A percentile compares a stretch with the other conserved stretches of the same genome.
Evolutionary conservation across 2,113 vertebrate species (phyloP).

Genomic region (Dipodomys stephensi): DNA sequence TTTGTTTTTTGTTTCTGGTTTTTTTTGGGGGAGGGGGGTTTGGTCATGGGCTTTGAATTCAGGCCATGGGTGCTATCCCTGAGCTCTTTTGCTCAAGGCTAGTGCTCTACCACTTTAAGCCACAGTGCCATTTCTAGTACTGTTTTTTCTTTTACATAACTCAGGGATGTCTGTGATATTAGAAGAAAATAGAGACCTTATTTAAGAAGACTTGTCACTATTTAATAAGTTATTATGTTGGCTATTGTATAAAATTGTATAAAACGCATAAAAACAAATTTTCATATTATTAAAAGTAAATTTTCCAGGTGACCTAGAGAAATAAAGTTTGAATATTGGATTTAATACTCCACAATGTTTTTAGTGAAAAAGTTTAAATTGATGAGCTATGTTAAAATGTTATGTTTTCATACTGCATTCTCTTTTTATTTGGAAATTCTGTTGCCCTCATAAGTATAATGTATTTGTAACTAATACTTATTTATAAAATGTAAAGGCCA

Average conservation of each 20-base stretch:
- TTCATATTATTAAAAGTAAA: conserved; percentile 37
- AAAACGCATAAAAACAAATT: conserved; percentile 30
- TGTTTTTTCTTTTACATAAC: conserved; percentile 22
- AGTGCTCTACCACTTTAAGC: too few relatives aligned
- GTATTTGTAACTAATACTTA: background rate
- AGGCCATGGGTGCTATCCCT: too few relatives aligned
- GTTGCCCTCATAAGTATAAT: background rate
- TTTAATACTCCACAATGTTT: conserved; percentile 29
- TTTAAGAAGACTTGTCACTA: background rate
- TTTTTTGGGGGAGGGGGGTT: too few relatives aligned
- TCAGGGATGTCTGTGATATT: background rate
- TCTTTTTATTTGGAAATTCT: background rate
- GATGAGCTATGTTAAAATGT: conserved; percentile 3
- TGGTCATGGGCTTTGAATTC: too few relatives aligned
- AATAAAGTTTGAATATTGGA: conserved; percentile 25
- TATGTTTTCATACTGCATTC: background rate
- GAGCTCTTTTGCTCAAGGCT: too few relatives aligned
- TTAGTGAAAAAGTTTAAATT: background rate
- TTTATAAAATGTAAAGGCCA: background rate
- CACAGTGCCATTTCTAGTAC: background rate
- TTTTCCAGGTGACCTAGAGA: background rate
- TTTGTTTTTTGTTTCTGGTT: too few relatives aligned
- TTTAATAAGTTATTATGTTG: conserved; percentile 22
- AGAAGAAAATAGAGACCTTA: background rate
- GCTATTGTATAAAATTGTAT: conserved; percentile 22